phyloP scores from a whole-genome alignment of 2,888 invertebrate species.

The Agriopis leucophaearia region DNA sequence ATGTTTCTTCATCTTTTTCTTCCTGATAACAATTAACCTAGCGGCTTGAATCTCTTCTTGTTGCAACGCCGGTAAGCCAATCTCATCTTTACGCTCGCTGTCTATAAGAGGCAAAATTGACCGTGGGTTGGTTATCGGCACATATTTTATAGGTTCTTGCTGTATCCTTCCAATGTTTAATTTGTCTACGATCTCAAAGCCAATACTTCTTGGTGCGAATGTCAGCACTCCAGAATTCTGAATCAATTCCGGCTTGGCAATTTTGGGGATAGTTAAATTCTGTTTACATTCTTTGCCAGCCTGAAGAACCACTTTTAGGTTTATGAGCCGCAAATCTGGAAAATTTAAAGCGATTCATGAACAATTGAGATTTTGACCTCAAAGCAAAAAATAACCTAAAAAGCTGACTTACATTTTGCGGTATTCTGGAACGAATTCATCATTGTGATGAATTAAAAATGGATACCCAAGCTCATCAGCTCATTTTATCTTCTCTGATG shows the following conservation, averaged over 20 bases:
- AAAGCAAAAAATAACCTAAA: conserved; percentile 63
- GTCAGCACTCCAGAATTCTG: conserved; percentile 46
- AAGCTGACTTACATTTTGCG: conserved; percentile 71
- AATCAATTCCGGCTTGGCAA: conserved; percentile 38
- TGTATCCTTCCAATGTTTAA: conserved; percentile 56
- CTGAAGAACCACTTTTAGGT: conserved; percentile 69
- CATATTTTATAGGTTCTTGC: conserved; percentile 72
- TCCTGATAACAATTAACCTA: conserved; percentile 91
- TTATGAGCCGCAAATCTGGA: conserved; percentile 75
- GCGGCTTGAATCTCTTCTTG: conserved; percentile 89
- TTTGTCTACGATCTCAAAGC: conserved; percentile 69
- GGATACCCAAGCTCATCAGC: background rate
- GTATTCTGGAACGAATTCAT: conserved; percentile 75
- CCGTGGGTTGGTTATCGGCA: conserved; percentile 77
- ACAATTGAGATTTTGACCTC: background rate
- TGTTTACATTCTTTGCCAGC: conserved; percentile 67
- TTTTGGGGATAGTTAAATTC: conserved; percentile 48
- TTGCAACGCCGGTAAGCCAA: conserved; percentile 76
- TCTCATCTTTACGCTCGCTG: conserved; percentile 75
- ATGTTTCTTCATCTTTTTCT: conserved; percentile 95
- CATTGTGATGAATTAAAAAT: conserved; percentile 48
- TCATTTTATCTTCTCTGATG: background rate
- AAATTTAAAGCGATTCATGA: conserved; percentile 16
- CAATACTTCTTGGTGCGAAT: conserved; percentile 71
- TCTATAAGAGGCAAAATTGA: conserved; percentile 77